Evolutionary conservation across 2,113 vertebrate genomes (phyloP).

Genomic region (Rhinoptilus africanus): DNA sequence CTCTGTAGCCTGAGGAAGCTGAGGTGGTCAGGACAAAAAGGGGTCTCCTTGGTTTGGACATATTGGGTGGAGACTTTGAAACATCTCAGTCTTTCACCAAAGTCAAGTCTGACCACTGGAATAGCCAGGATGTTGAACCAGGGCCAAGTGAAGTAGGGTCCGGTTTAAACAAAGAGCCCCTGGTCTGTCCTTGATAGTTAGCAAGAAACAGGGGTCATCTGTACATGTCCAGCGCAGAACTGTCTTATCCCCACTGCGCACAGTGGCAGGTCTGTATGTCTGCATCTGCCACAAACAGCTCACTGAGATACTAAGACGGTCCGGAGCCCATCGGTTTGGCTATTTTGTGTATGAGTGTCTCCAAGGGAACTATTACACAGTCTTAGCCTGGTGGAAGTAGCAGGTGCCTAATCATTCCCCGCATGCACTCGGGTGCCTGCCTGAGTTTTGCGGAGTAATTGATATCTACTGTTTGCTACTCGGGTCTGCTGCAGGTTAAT

Average conservation of each 20-base stretch:
- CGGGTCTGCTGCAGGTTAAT: neutral
- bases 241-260: neutral
- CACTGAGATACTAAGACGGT: neutral
- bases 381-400: neutral
- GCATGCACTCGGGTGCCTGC: accelerated
- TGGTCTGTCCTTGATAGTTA: neutral
- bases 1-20: neutral
- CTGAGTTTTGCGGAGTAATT: neutral
- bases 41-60: neutral
- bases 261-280: neutral
- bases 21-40: neutral
- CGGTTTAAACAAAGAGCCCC: neutral
- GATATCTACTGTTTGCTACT: neutral
- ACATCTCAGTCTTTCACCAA: neutral
- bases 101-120: neutral
- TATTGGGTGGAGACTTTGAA: neutral
- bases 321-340: neutral
- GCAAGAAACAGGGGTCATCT: neutral
- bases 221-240: neutral
- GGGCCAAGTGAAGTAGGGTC: neutral
- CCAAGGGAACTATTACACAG: neutral
- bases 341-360: neutral
- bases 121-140: neutral
- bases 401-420: neutral
- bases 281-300: neutral